phyloP scores from a whole-genome alignment of 2,888 invertebrate species.

The Aleiodes testaceus region DNA sequence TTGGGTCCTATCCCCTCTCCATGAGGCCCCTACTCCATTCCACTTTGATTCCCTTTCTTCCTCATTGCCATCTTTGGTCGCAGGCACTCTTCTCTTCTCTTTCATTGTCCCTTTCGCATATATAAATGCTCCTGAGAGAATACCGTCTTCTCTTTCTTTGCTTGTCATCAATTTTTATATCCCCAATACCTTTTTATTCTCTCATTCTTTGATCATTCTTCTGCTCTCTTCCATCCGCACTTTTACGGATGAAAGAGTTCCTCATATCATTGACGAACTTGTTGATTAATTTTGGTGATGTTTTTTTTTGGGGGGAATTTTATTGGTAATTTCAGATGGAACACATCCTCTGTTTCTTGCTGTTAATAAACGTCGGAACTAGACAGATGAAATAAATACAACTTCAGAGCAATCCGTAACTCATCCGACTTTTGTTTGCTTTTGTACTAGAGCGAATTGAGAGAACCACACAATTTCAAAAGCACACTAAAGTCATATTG shows the following conservation, averaged over 20 bases:
- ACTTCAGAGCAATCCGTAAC: not conserved
- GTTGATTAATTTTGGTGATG: no score
- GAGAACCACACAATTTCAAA: conserved; percentile 30
- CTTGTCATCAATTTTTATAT: conserved; percentile 43
- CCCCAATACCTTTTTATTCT: not conserved
- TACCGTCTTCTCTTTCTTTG: conserved; percentile 5
- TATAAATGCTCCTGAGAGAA: not conserved
- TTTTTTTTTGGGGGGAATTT: not conserved
- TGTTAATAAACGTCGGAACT: not conserved
- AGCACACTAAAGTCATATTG: conserved; percentile 35
- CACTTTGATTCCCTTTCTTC: conserved; percentile 44
- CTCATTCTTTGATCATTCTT: not conserved
- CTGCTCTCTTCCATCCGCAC: not conserved
- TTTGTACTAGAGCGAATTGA: conserved; percentile 8
- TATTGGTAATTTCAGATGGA: not conserved
- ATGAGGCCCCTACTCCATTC: conserved; percentile 42
- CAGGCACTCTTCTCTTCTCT: conserved; percentile 46
- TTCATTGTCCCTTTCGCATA: conserved; percentile 25
- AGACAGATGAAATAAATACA: conserved; percentile 9
- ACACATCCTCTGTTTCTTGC: conserved; percentile 15
- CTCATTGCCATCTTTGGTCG: conserved; percentile 53
- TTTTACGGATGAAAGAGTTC: not conserved
- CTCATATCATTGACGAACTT: no score
- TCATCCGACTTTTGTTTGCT: conserved; percentile 1
- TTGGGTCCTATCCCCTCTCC: conserved; percentile 43